Conservation (phyloP, 1,140 invertebrate genomes). For the Drosophila kohkoa region DNA sequence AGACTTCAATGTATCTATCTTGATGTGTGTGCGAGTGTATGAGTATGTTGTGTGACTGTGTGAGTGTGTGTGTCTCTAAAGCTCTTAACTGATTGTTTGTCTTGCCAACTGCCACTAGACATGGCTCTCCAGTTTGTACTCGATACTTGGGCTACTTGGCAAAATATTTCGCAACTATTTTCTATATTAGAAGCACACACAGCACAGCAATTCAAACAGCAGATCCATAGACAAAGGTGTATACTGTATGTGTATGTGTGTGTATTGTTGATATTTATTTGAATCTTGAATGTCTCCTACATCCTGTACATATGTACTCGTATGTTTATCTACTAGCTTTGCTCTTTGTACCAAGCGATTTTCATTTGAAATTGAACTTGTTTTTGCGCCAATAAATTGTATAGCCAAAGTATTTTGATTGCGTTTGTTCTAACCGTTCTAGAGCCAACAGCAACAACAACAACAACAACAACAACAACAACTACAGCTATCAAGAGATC, state of each 20-base stretch:
- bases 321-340: constrained; percentile 54
- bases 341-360: constrained; percentile 64
- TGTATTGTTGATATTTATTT: constrained; percentile 77
- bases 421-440: constrained; percentile 47
- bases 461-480: too few species aligned
- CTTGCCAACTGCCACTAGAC: constrained; percentile 72
- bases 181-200: constrained; percentile 77
- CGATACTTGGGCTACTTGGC: constrained; percentile 71
- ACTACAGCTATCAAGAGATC: not conserved
- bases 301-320: constrained; percentile 41
- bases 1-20: constrained; percentile 32
- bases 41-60: constrained; percentile 11
- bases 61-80: constrained; percentile 53
- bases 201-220: constrained; percentile 61
- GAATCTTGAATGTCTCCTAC: constrained; percentile 79
- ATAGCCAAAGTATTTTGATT: constrained; percentile 82
- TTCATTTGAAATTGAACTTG: constrained; percentile 83
- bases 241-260: constrained; percentile 29
- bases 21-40: not conserved
- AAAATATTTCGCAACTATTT: constrained; percentile 81
- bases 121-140: constrained; percentile 54
- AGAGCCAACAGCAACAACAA: not conserved
- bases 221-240: constrained; percentile 69
- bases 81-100: constrained; percentile 83
- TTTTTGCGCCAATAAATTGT: constrained; percentile 82